Conservation (phyloP, 1,140 invertebrate species). For the Zophobas morio region DNA sequence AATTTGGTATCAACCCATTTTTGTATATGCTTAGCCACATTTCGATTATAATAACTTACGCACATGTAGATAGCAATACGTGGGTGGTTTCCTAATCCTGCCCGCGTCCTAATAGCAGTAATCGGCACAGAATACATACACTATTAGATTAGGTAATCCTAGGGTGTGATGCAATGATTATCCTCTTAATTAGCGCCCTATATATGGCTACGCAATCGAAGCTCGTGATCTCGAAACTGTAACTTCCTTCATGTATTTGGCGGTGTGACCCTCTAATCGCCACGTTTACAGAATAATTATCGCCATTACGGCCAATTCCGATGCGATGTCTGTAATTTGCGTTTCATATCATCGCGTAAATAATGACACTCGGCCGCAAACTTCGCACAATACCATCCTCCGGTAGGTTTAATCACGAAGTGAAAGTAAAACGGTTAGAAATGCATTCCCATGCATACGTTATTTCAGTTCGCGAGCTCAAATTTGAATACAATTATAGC, state of each 20-base stretch:
- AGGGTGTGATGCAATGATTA: background rate
- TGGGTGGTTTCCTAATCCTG: no score
- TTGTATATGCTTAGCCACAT: no score
- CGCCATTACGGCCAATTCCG: constrained; percentile 2
- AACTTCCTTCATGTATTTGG: constrained; percentile 5
- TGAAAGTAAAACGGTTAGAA: constrained; percentile 43
- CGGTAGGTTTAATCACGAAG: constrained; percentile 35
- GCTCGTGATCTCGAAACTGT: constrained; percentile 3
- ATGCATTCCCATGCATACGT: constrained; percentile 41
- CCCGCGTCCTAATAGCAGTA: no score
- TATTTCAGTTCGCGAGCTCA: constrained; percentile 1
- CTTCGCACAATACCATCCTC: constrained; percentile 21
- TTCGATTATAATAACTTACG: no score
- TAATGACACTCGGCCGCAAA: constrained; percentile 27
- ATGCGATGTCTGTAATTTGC: constrained; percentile 17
- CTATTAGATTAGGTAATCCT: no score
- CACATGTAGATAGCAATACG: no score
- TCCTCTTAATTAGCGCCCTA: background rate
- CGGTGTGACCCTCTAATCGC: background rate
- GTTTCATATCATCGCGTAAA: constrained; percentile 17
- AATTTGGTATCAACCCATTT: no score
- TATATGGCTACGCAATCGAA: background rate
- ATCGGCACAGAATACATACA: no score
- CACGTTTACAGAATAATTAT: constrained; percentile 13
- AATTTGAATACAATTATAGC: constrained; percentile 41